Evolutionary conservation across 1,140 invertebrate species (phyloP), one percentile per base, ranked within the genome.

Genomic region (Sinonovacula constricta): DNA sequence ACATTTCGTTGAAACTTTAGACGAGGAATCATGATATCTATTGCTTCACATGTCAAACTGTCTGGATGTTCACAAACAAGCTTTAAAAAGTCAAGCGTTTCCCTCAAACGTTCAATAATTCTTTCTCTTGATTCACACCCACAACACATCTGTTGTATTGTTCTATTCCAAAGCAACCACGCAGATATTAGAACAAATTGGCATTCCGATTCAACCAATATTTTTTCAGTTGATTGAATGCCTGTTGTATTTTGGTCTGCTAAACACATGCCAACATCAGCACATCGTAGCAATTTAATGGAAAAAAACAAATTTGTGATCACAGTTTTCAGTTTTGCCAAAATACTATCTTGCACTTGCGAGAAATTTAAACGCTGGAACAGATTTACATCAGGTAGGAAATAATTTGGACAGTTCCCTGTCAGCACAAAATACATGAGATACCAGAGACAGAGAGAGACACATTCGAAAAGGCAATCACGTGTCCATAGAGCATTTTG

Each of bases 401-500:
- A 60, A 33, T 59, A 71, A 22, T 45, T 39, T 56, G 69, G 69
- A 60, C 69, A 71, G 26, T 39, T 39, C 2, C n/a, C 14, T 3
- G 26, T 60, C 15, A 18, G 22, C 0, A 33, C 34, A 34, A 33
- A 59, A 15, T 26, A 28, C 15, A 26, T 39, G 14, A 71, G 34
- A 15, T 14, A 56, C 3, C 22, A 39, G 14, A 71, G 49, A 30
- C 69, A 71, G 2, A 71, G 28, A 0, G 30, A 28, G n/a, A 71
- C 26, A 71, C 69, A 71, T 12, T 36, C 28, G 26, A 71, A 49
- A 22, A 71, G 5, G 49, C 60, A 59, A 1, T 45, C 69, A 26
- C 26, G 33, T 30, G 15, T 36, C 69, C 69, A 71, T 1, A 60
- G 15, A 12, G 2, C 54, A 18, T 1, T 7, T 0, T 15, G 18